Evolutionary conservation across 2,888 invertebrate genomes (phyloP).

Genomic region (Agonum fuliginosum): DNA sequence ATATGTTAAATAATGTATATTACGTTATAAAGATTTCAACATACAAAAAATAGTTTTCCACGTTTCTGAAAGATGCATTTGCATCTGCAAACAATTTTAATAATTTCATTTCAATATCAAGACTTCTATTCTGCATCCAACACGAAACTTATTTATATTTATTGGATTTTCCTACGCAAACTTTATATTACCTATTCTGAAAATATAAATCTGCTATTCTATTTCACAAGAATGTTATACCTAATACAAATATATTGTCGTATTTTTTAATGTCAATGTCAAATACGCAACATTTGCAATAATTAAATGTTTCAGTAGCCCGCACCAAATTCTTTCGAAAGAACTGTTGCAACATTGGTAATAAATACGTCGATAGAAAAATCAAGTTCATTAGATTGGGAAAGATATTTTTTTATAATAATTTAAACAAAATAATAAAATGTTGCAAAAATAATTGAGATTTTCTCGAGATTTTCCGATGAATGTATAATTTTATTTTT

Average conservation of each 20-base stretch:
- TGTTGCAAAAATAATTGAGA: too few species aligned
- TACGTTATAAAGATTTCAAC: too few species aligned
- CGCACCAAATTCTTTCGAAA: conserved; percentile 36
- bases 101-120: background rate
- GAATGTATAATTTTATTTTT: too few species aligned
- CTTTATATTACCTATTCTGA: conserved; percentile 24
- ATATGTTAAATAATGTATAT: too few species aligned
- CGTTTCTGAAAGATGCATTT: background rate
- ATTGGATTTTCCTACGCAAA: conserved; percentile 15
- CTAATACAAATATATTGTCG: background rate
- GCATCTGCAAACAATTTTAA: background rate
- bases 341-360: background rate
- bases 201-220: background rate
- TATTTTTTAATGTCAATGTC: conserved; percentile 58
- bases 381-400: conserved; percentile 8
- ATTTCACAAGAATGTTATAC: conserved; percentile 12
- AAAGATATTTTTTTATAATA: background rate
- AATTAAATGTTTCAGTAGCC: conserved; percentile 38
- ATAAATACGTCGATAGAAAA: background rate
- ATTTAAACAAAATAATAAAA: too few species aligned
- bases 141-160: conserved; percentile 24
- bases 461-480: too few species aligned
- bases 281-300: conserved; percentile 44
- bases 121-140: background rate
- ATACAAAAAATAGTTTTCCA: background rate